A percentile compares a stretch with the other conserved stretches of the same genome.
These are phyloP conservation scores for Benthosema pterotum DNA, from an alignment of 2,797 vertebrate species.

Conservation along the genomic window DNA sequence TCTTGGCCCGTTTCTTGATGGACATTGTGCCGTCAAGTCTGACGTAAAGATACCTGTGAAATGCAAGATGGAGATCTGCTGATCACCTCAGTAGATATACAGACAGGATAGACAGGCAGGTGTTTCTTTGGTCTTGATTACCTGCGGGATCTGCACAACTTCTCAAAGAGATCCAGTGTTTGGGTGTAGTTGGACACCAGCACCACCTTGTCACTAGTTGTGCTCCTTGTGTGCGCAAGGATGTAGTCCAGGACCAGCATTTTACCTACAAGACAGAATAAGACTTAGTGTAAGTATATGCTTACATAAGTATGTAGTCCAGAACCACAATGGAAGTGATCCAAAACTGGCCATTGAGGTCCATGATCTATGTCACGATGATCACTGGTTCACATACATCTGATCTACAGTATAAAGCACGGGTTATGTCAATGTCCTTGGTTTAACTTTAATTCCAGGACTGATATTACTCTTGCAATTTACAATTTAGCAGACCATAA, in stretches of 20 bases:
- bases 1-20: constrained; percentile 96
- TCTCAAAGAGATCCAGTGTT: constrained; percentile 96
- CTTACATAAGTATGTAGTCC: too few species aligned
- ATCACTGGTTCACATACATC: too few species aligned
- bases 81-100: not conserved
- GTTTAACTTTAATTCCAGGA: too few species aligned
- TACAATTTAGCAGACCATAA: too few species aligned
- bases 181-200: constrained; percentile 98
- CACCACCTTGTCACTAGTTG: constrained; percentile 93
- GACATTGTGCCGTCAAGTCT: constrained; percentile 97
- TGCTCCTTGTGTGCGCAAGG: constrained; percentile 90
- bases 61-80: not conserved
- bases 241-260: constrained; percentile 97
- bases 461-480: too few species aligned
- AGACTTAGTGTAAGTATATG: too few species aligned
- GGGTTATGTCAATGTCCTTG: too few species aligned
- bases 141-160: constrained; percentile 91
- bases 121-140: constrained; percentile 55
- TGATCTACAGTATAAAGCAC: too few species aligned
- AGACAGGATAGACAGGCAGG: too few species aligned
- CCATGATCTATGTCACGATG: too few species aligned
- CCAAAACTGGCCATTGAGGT: too few species aligned
- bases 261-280: constrained; percentile 81
- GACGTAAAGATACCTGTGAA: constrained; percentile 90
- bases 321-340: too few species aligned